A percentile compares a stretch with the other conserved stretches of the same genome.
Evolutionary conservation across 1,140 invertebrate genomes (phyloP).

Genomic region (Aphis craccivora): DNA sequence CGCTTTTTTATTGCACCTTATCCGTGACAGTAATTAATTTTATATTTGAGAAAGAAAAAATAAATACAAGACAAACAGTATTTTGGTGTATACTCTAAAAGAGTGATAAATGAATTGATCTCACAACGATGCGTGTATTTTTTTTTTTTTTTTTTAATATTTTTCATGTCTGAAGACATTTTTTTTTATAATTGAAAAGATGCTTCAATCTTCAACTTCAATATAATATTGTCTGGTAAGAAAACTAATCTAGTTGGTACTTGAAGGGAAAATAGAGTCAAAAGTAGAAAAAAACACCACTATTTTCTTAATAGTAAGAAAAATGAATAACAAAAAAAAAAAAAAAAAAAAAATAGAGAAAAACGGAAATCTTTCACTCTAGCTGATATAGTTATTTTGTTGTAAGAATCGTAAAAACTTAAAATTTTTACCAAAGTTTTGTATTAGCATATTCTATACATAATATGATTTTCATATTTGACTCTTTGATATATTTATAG

Average conservation of each 20-base stretch:
- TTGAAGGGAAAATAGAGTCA: neutral
- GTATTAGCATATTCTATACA: neutral
- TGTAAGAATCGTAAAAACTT: neutral
- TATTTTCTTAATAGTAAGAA: too few species aligned
- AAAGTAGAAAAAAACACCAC: too few species aligned
- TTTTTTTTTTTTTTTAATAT: neutral
- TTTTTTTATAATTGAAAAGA: neutral
- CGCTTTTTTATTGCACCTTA: neutral
- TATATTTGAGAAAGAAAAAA: neutral
- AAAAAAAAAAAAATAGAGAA: too few species aligned
- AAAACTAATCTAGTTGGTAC: neutral
- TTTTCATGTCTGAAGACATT: neutral
- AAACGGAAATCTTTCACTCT: neutral
- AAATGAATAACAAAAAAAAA: too few species aligned
- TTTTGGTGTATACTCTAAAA: neutral
- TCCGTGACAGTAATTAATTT: neutral
- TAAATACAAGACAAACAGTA: neutral
- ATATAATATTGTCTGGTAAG: neutral
- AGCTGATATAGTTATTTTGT: neutral
- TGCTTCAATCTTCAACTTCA: neutral
- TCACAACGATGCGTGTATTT: neutral
- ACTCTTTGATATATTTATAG: neutral
- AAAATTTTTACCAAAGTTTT: neutral
- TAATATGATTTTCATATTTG: neutral
- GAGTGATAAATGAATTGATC: neutral